Evolutionary conservation across 1,140 invertebrate genomes (phyloP).

Genomic region (Neodiprion fabricii): DNA sequence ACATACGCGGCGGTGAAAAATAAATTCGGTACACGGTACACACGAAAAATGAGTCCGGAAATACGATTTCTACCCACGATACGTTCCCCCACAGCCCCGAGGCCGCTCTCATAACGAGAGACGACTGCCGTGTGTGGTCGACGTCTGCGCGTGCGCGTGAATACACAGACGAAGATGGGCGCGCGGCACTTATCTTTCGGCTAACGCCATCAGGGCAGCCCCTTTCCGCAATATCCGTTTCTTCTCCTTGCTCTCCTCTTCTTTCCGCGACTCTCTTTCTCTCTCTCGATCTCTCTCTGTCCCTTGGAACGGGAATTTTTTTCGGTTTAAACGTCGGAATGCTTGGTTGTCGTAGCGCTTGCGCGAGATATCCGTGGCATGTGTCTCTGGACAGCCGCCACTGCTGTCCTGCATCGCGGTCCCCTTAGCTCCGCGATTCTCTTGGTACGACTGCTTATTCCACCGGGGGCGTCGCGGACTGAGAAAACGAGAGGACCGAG

Average conservation of each 20-base stretch:
- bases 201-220: neutral
- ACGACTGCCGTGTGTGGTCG: too few relatives aligned
- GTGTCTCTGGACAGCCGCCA: neutral
- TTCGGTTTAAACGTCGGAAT: conserved; percentile 7
- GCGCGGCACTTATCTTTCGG: neutral
- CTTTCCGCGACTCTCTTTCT: too few relatives aligned
- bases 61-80: too few relatives aligned
- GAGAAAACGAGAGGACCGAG: neutral
- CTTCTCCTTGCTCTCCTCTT: too few relatives aligned
- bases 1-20: too few relatives aligned
- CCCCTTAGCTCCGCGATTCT: neutral
- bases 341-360: conserved; percentile 4
- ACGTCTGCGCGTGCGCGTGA: too few relatives aligned
- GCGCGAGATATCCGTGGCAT: conserved; percentile 3
- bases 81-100: too few relatives aligned
- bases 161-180: neutral
- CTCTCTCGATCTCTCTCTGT: neutral
- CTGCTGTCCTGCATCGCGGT: neutral
- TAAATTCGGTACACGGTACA: too few relatives aligned
- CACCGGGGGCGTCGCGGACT: neutral
- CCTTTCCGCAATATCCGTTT: too few relatives aligned
- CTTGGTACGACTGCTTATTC: conserved; percentile 5
- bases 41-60: too few relatives aligned
- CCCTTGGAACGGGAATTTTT: neutral
- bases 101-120: too few relatives aligned